Conservation (phyloP, 2,888 invertebrate species). For the Spodoptera picta region DNA sequence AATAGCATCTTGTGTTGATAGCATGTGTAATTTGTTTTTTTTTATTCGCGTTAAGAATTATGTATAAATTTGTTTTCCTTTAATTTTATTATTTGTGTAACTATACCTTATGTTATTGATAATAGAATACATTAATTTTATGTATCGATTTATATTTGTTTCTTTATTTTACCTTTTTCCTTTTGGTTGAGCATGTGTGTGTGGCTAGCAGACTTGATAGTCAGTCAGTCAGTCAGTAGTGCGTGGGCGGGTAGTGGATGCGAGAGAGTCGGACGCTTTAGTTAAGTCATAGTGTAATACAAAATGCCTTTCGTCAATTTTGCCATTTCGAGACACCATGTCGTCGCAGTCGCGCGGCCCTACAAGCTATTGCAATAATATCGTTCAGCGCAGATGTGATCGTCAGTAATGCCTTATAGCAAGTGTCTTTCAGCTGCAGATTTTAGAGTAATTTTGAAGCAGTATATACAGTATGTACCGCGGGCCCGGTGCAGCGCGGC, state of each 20-base stretch:
- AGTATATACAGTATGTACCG: conserved; percentile 34
- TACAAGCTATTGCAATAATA: conserved; percentile 42
- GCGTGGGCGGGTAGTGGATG: conserved; percentile 25
- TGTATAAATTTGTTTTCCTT: conserved; percentile 88
- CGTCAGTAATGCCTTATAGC: conserved; percentile 63
- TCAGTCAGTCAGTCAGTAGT: conserved; percentile 5
- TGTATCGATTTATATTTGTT: conserved; percentile 83
- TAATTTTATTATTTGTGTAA: conserved; percentile 89
- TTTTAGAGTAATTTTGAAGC: conserved; percentile 54
- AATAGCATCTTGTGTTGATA: conserved; percentile 85
- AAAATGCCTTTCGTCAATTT: conserved; percentile 64
- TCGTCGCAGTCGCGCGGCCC: conserved; percentile 14
- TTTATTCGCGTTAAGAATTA: conserved; percentile 86
- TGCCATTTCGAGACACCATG: conserved; percentile 39
- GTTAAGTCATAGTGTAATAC: conserved; percentile 61
- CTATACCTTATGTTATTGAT: conserved; percentile 88
- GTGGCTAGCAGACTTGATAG: conserved; percentile 28
- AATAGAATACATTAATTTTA: conserved; percentile 89
- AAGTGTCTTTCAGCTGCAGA: conserved; percentile 62
- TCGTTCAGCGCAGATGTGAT: conserved; percentile 41
- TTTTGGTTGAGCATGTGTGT: conserved; percentile 56
- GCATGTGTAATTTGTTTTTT: conserved; percentile 87
- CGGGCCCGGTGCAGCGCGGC: conserved; percentile 41
- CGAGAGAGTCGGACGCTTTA: conserved; percentile 55
- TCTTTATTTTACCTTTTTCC: conserved; percentile 74